A percentile compares a stretch with the other conserved stretches of the same genome.
These are phyloP conservation scores for Euzetes globulus DNA, from an alignment of 2,888 invertebrate genomes.

Conservation along the genomic window DNA sequence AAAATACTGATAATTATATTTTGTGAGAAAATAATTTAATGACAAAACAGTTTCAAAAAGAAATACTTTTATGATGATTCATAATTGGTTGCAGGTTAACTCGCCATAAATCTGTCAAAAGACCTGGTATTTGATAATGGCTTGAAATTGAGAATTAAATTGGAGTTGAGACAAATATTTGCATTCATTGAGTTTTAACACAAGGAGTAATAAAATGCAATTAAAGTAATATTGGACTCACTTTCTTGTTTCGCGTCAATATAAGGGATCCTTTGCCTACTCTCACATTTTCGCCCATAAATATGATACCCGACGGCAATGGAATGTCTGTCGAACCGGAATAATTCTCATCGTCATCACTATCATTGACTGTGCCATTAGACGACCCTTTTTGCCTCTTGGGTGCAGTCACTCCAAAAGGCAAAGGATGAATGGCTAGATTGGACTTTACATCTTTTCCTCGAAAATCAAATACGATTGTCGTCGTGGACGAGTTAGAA, in stretches of 20 bases:
- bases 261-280: conserved; percentile 38
- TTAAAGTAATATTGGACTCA: conserved; percentile 27
- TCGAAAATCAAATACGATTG: conserved; percentile 42
- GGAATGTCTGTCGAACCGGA: conserved; percentile 40
- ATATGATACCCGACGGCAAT: conserved; percentile 38
- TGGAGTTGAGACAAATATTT: background rate
- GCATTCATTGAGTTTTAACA: too few relatives aligned
- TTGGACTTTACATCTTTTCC: conserved; percentile 41
- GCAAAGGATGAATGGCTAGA: conserved; percentile 39
- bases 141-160: too few relatives aligned
- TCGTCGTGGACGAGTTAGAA: conserved; percentile 28
- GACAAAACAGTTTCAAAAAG: too few relatives aligned
- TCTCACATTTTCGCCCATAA: conserved; percentile 41
- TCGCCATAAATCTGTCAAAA: too few relatives aligned
- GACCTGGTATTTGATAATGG: too few relatives aligned
- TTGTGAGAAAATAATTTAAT: too few relatives aligned
- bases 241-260: conserved; percentile 41
- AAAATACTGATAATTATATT: too few relatives aligned
- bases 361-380: conserved; percentile 27
- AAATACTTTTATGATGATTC: too few relatives aligned
- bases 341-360: conserved; percentile 40
- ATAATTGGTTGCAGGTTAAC: too few relatives aligned
- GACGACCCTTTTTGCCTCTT: background rate
- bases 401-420: conserved; percentile 36
- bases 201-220: background rate